Evolutionary conservation across 2,113 vertebrate species (phyloP).

Genomic region (Chaetodon auriga): DNA sequence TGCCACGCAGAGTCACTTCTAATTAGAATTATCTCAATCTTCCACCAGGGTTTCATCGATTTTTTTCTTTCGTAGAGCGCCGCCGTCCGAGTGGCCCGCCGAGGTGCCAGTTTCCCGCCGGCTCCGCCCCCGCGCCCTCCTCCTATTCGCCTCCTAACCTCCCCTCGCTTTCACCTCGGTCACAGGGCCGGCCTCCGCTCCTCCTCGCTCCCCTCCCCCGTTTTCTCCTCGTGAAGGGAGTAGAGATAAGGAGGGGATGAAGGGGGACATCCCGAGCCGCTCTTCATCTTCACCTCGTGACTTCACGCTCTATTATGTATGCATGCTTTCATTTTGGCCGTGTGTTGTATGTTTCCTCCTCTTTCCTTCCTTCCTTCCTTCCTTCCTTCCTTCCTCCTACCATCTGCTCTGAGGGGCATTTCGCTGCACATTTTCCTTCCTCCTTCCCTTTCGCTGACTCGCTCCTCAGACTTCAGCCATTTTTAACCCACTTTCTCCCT

Average conservation of each 20-base stretch:
- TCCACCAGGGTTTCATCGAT: constrained; percentile 34
- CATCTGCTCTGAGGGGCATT: constrained; percentile 18
- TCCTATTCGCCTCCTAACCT: background rate
- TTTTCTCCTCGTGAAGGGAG: constrained; percentile 13
- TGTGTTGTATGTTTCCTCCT: background rate
- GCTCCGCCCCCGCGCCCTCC: constrained; percentile 46
- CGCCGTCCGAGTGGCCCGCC: constrained; percentile 43
- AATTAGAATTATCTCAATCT: constrained; percentile 80
- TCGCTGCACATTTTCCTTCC: background rate
- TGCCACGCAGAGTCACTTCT: constrained; percentile 81
- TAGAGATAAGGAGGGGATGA: constrained; percentile 13
- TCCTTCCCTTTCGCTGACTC: background rate
- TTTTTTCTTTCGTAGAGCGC: background rate
- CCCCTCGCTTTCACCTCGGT: constrained; percentile 7
- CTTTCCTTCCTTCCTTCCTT: background rate
- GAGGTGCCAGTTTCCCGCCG: constrained; percentile 35
- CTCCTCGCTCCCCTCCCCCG: background rate
- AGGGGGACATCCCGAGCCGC: constrained; percentile 33
- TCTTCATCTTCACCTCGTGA: constrained; percentile 68
- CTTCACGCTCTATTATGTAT: constrained; percentile 61
- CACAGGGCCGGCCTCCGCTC: constrained; percentile 1
- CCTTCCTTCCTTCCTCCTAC: background rate
- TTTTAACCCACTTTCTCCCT: constrained; percentile 44
- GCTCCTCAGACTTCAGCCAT: constrained; percentile 43
- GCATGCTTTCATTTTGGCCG: constrained; percentile 45